A percentile compares a stretch with the other conserved stretches of the same genome.
phyloP scores from a whole-genome alignment of 1,140 invertebrate genomes.

The Brachionus rubens region DNA sequence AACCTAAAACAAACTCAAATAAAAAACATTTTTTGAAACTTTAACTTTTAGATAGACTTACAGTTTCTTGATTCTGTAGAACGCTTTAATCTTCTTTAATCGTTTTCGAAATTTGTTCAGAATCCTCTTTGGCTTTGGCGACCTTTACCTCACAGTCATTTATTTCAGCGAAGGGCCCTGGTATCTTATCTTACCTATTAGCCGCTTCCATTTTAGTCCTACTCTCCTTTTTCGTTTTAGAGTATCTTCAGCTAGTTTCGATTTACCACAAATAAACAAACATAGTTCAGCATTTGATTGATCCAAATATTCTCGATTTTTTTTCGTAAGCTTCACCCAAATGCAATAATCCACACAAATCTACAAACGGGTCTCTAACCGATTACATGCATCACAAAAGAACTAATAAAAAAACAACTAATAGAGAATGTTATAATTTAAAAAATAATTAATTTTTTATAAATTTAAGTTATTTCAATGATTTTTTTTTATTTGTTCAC shows the following conservation, averaged over 20 bases:
- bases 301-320: slow-evolving; percentile 78
- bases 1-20: slow-evolving; percentile 62
- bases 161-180: background rate
- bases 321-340: slow-evolving; percentile 86
- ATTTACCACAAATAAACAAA: slow-evolving; percentile 87
- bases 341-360: slow-evolving; percentile 75
- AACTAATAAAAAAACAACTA: too few species aligned
- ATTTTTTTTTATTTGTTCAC: too few species aligned
- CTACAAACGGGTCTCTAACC: too few species aligned
- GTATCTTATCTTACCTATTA: slow-evolving; percentile 25
- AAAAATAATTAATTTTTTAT: too few species aligned
- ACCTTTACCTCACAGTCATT: slow-evolving; percentile 83
- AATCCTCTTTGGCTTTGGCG: slow-evolving; percentile 89
- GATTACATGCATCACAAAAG: too few species aligned
- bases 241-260: slow-evolving; percentile 92
- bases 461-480: too few species aligned
- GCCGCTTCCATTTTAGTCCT: slow-evolving; percentile 86
- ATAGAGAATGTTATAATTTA: too few species aligned
- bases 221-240: slow-evolving; percentile 88
- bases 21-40: background rate
- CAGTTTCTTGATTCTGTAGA: slow-evolving; percentile 92
- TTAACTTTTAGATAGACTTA: slow-evolving; percentile 55
- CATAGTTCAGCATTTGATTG: slow-evolving; percentile 95
- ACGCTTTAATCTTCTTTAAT: slow-evolving; percentile 90
- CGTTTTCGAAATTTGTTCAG: slow-evolving; percentile 88